Conservation (phyloP, 2,797 vertebrate genomes). For the Ceryle rudis region DNA sequence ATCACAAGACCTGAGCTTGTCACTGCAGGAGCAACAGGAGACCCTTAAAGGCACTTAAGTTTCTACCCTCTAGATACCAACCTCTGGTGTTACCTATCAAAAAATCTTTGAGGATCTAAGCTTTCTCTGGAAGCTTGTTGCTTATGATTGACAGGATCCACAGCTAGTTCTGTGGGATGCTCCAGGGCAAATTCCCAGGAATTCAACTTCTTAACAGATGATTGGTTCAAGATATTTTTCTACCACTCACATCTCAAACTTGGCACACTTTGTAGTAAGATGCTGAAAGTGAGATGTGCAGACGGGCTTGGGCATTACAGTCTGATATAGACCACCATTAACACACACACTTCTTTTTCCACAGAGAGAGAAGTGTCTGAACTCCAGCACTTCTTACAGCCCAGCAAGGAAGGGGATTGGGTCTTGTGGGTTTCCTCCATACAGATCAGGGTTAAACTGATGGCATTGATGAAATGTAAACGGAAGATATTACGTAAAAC, state of each 20-base stretch:
- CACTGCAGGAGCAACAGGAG: neutral
- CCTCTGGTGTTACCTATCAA: neutral
- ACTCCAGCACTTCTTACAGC: neutral
- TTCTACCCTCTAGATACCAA: neutral
- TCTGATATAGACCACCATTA: neutral
- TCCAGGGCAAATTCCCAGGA: neutral
- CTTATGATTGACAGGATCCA: neutral
- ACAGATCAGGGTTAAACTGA: conserved; percentile 39
- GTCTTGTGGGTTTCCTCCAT: neutral
- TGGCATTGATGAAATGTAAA: conserved; percentile 48
- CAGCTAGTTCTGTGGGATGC: neutral
- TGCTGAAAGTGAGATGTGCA: neutral
- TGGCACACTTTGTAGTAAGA: neutral
- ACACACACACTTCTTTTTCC: neutral
- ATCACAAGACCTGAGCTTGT: neutral
- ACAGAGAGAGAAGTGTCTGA: neutral
- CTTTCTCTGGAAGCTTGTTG: neutral
- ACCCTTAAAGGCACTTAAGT: neutral
- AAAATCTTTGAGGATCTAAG: neutral
- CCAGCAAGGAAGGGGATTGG: neutral
- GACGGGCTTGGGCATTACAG: neutral
- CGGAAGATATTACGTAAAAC: conserved; percentile 47
- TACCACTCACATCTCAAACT: neutral
- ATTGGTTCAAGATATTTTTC: neutral
- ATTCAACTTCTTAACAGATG: neutral